Evolutionary conservation across 2,888 invertebrate genomes (phyloP).

Genomic region (Mythimna pallens): DNA sequence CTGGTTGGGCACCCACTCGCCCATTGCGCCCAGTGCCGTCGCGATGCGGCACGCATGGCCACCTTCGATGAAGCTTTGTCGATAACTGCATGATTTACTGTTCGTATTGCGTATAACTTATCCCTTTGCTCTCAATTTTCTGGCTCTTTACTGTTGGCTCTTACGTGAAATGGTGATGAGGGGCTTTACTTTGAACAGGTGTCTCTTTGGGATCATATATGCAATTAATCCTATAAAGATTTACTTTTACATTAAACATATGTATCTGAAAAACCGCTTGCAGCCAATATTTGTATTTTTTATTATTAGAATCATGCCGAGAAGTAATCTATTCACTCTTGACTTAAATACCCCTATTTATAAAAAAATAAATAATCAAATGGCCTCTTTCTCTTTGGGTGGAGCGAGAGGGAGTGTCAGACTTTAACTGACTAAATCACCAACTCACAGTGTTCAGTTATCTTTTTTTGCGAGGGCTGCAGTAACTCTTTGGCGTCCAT

Average conservation of each 20-base stretch:
- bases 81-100: conserved; percentile 53
- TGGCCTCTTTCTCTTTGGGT: too few relatives aligned
- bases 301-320: too few relatives aligned
- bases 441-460: too few relatives aligned
- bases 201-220: background rate
- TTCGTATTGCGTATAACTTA: conserved; percentile 27
- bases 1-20: conserved; percentile 58
- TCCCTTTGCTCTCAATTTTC: conserved; percentile 20
- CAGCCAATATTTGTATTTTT: too few relatives aligned
- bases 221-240: too few relatives aligned
- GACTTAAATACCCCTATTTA: conserved; percentile 1
- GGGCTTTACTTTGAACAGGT: background rate
- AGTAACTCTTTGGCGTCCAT: too few relatives aligned
- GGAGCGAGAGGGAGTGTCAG: too few relatives aligned
- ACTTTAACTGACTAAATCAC: too few relatives aligned
- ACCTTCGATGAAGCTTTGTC: conserved; percentile 65
- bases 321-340: too few relatives aligned
- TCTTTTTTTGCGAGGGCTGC: too few relatives aligned
- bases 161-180: background rate
- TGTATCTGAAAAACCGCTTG: too few relatives aligned
- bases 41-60: conserved; percentile 70
- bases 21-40: conserved; percentile 27
- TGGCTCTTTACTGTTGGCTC: conserved; percentile 1
- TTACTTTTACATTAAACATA: too few relatives aligned
- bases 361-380: conserved; percentile 27